Percentiles rank a stretch among this genome's conserved stretches.
These are phyloP conservation scores for Misgurnus mizolepis DNA, from an alignment of 2,113 vertebrate species.

Conservation along the genomic window DNA sequence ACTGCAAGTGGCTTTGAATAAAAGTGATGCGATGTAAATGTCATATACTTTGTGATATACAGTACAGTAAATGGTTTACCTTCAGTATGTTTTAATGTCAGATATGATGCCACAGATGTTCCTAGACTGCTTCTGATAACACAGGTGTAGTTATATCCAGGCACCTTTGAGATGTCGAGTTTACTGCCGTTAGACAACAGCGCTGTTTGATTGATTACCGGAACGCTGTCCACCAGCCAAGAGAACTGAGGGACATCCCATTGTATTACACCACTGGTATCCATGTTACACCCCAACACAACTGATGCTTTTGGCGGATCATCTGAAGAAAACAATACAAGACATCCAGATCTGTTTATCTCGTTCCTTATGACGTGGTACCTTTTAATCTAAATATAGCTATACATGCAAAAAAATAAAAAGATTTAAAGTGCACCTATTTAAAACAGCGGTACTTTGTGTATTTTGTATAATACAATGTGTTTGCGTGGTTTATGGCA, in stretches of 20 bases:
- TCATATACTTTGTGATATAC: too few species aligned
- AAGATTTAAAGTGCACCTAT: background rate
- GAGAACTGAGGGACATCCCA: conserved; percentile 49
- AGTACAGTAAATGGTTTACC: background rate
- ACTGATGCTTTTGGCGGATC: conserved; percentile 14
- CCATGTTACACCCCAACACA: conserved; percentile 42
- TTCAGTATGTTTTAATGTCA: background rate
- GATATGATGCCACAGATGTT: background rate
- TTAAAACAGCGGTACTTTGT: too few species aligned
- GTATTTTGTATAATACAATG: too few species aligned
- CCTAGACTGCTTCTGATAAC: conserved; percentile 49
- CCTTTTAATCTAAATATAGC: background rate
- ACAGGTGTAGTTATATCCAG: conserved; percentile 54
- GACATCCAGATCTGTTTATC: background rate
- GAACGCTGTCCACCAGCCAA: conserved; percentile 49
- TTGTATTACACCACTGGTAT: background rate
- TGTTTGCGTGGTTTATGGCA: too few species aligned
- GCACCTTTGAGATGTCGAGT: background rate
- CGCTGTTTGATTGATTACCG: background rate
- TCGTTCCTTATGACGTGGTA: background rate
- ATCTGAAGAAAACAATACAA: conserved; percentile 20
- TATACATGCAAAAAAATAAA: background rate
- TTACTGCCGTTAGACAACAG: conserved; percentile 41
- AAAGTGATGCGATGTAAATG: too few species aligned
- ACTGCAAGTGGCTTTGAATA: too few species aligned